phyloP scores from a whole-genome alignment of 2,888 invertebrate species.

The Ceramica pisi region DNA sequence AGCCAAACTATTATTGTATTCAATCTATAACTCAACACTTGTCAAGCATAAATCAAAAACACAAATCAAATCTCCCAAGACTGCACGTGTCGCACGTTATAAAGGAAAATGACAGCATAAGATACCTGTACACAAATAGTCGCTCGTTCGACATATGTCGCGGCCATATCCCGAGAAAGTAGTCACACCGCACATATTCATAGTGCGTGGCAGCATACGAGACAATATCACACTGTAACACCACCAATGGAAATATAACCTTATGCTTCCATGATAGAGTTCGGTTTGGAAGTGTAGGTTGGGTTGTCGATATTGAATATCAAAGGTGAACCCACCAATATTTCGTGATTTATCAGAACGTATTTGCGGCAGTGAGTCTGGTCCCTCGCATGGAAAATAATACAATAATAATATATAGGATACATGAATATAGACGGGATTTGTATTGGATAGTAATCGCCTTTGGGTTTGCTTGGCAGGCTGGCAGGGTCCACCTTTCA shows the following conservation, averaged over 20 bases:
- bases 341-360: constrained; percentile 66
- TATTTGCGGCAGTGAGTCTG: constrained; percentile 63
- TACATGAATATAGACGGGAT: constrained; percentile 48
- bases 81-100: constrained; percentile 15
- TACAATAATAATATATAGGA: constrained; percentile 59
- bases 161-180: constrained; percentile 44
- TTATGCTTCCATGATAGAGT: background rate
- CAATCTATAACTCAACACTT: background rate
- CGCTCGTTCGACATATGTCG: constrained; percentile 55
- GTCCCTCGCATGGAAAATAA: constrained; percentile 60
- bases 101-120: constrained; percentile 44
- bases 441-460: constrained; percentile 41
- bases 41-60: background rate
- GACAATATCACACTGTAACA: background rate
- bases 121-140: constrained; percentile 52
- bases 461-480: constrained; percentile 9
- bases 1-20: background rate
- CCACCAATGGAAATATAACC: background rate
- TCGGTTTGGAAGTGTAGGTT: background rate
- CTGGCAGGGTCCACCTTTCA: background rate
- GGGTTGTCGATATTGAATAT: constrained; percentile 56
- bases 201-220: constrained; percentile 40
- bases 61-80: constrained; percentile 13
- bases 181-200: constrained; percentile 62
- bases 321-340: constrained; percentile 63